Base-by-base conservation (phyloP, 2,888 invertebrate species). In the Mythimna vitellina region DNA sequence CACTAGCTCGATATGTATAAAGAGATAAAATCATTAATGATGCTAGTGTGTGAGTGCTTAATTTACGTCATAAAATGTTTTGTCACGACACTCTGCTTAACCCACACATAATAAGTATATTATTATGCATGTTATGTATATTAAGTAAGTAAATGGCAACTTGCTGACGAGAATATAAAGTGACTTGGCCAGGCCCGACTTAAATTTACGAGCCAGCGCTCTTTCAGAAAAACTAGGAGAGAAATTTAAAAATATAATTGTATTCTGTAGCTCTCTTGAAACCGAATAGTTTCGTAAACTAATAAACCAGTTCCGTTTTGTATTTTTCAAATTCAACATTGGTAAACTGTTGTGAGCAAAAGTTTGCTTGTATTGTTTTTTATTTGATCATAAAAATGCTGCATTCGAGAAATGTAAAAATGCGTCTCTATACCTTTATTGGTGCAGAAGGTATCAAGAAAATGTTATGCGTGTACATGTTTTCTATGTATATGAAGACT, bases 201-300 rank as follows among this genome's bases (percentile, higher is more conserved):
- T 22, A 81, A 65, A 65, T 65, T 63, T 68, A 78, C 57, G 56
- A 78, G 62, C 62, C 22, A 73, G 63, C 67, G 65, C 51, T 63
- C 14, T 63, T 62, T 46, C 29, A 61, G 62, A 62, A 72, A 78
- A 82, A 65, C 29, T 63, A 65, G 17, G 62, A 56, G 58, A 35
- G 42, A 46, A 53, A n/a, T 64, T 73, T 60, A n/a, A 82, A 78
- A 72, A 63, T 20, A 51, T 65, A 73, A 80, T 64, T 73, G 62
- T 69, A 35, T 68, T 78, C 56, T 60, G 61, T 54, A 66, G 66
- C 77, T 63, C 63, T 64, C 78, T 61, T 46, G 53, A 53, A 77
- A 64, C 51, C 38, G 29, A 82, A 81, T 78, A 65, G 65, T 78
- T 78, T 72, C 51, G 60, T 78, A 72, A 81, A 78, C 79, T 57